Percentiles rank a stretch among this genome's conserved stretches.
Evolutionary conservation across 1,140 invertebrate species (phyloP).

Genomic region (Drosophila ercepeae): DNA sequence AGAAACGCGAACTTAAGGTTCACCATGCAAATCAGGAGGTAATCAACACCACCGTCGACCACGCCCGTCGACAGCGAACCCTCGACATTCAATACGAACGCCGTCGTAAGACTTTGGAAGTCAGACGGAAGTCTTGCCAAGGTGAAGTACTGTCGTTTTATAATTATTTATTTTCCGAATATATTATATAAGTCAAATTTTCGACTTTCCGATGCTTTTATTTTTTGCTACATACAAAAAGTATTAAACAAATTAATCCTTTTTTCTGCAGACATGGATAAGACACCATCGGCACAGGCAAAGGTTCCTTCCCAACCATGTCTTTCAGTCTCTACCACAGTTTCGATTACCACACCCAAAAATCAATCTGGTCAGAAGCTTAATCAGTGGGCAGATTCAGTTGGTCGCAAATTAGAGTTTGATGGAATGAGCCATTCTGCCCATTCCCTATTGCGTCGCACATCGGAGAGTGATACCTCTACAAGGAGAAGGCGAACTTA

Average conservation of each 20-base stretch:
- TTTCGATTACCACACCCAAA: slow-evolving; percentile 69
- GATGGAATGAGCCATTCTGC: slow-evolving; percentile 78
- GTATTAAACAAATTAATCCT: no score
- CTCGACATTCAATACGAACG: slow-evolving; percentile 80
- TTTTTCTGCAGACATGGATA: slow-evolving; percentile 60
- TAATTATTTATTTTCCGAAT: not conserved
- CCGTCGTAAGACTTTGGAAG: slow-evolving; percentile 80
- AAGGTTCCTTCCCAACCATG: slow-evolving; percentile 40
- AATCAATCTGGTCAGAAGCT: slow-evolving; percentile 26
- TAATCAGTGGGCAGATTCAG: slow-evolving; percentile 46
- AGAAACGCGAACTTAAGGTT: slow-evolving; percentile 68
- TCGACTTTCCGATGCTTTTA: no score
- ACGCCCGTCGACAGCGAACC: slow-evolving; percentile 76
- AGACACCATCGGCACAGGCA: slow-evolving; percentile 23
- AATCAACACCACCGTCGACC: slow-evolving; percentile 77
- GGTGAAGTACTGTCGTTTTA: slow-evolving; percentile 34
- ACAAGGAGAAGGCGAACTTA: slow-evolving; percentile 72
- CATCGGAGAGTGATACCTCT: slow-evolving; percentile 81
- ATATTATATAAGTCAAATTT: no score
- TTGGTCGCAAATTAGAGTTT: slow-evolving; percentile 80
- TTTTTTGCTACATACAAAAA: no score
- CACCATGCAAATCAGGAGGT: slow-evolving; percentile 74
- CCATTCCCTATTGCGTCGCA: slow-evolving; percentile 71
- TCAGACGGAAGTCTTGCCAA: slow-evolving; percentile 80
- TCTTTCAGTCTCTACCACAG: slow-evolving; percentile 70